Evolutionary conservation across 2,888 invertebrate genomes (phyloP).

Genomic region (Melanotus villosus): DNA sequence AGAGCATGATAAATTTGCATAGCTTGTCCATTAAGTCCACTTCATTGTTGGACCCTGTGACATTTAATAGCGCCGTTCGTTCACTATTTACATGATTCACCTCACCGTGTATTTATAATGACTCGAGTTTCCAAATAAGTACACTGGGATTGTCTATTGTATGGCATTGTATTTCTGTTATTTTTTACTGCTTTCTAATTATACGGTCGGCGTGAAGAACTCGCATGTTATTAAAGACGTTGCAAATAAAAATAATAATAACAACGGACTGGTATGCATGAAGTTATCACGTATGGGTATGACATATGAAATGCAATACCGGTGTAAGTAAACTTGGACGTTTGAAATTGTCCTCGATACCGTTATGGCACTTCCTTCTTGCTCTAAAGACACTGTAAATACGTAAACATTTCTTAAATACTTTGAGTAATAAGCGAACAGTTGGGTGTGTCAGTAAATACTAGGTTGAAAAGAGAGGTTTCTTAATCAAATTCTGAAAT

Average conservation of each 20-base stretch:
- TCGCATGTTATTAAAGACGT: slow-evolving; percentile 25
- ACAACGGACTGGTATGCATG: neutral
- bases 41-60: slow-evolving; percentile 35
- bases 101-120: slow-evolving; percentile 39
- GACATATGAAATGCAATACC: neutral
- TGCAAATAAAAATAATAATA: slow-evolving; percentile 24
- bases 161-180: slow-evolving; percentile 34
- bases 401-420: no score
- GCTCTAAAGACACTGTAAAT: no score
- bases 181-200: slow-evolving; percentile 39
- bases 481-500: no score
- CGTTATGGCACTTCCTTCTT: no score
- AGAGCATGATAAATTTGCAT: slow-evolving; percentile 39
- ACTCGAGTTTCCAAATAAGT: slow-evolving; percentile 41
- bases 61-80: slow-evolving; percentile 41
- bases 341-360: neutral
- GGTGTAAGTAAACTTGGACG: neutral
- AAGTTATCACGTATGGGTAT: neutral
- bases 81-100: slow-evolving; percentile 37
- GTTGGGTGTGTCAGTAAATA: no score
- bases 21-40: slow-evolving; percentile 30
- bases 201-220: slow-evolving; percentile 32
- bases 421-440: no score
- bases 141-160: slow-evolving; percentile 41
- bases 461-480: no score